phyloP scores from a whole-genome alignment of 2,113 vertebrate genomes.

The Grantiella picta region DNA sequence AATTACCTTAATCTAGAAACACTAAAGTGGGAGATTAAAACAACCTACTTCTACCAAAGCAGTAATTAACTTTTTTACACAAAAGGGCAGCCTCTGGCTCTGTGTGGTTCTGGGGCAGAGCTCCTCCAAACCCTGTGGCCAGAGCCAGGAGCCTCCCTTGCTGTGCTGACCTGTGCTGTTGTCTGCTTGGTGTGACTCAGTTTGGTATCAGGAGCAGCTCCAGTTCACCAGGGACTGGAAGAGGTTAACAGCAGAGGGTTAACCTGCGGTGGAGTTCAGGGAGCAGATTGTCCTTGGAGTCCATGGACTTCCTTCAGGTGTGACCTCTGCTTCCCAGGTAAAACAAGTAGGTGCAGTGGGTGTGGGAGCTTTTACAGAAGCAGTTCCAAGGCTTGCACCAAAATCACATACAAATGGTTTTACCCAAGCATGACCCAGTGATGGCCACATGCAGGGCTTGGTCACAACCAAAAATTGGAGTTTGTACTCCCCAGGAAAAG shows the following conservation, averaged over 20 bases:
- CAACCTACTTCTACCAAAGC: not conserved
- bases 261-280: not conserved
- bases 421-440: not conserved
- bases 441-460: rapidly evolving
- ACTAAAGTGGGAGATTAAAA: not conserved
- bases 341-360: too few species aligned
- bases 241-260: not conserved
- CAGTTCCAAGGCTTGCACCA: not conserved
- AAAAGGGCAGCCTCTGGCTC: not conserved
- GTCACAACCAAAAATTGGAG: rapidly evolving
- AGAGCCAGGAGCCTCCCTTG: not conserved
- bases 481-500: not conserved
- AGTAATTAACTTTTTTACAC: not conserved
- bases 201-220: not conserved
- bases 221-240: not conserved
- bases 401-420: rapidly evolving
- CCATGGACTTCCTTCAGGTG: not conserved
- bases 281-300: not conserved
- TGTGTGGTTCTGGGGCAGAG: not conserved
- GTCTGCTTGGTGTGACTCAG: not conserved
- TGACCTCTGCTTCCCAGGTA: not conserved
- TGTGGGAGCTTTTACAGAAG: not conserved
- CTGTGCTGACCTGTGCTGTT: not conserved
- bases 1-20: not conserved
- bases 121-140: not conserved